A percentile compares a stretch with the other conserved stretches of the same genome.
Conservation (phyloP, 2,797 vertebrate genomes). For the Lepilemur ruficaudatus region DNA sequence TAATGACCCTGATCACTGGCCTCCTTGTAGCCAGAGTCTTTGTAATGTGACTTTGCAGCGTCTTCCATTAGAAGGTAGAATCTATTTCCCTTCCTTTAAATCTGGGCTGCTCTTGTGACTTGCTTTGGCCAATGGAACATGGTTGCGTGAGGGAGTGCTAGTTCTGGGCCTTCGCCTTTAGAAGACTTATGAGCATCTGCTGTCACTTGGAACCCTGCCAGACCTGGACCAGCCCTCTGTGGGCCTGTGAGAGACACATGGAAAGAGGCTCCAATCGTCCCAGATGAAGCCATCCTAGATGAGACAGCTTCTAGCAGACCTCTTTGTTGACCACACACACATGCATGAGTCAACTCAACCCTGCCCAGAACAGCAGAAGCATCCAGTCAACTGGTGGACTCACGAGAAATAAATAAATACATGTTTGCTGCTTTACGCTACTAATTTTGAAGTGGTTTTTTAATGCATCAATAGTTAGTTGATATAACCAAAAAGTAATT, state of each 20-base stretch:
- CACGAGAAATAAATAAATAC: conserved; percentile 5
- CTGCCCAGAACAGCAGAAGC: not conserved
- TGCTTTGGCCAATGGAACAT: not conserved
- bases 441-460: conserved; percentile 28
- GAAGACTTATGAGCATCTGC: not conserved
- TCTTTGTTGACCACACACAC: not conserved
- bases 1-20: not conserved
- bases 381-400: not conserved
- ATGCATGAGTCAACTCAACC: not conserved
- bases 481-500: not conserved
- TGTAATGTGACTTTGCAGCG: not conserved
- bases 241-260: not conserved
- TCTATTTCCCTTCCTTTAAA: not conserved
- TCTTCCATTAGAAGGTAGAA: not conserved
- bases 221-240: not conserved
- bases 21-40: not conserved
- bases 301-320: not conserved
- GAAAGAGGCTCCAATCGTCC: not conserved
- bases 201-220: not conserved
- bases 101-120: not conserved
- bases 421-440: not conserved
- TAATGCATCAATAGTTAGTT: not conserved
- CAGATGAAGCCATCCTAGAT: not conserved
- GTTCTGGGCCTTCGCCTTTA: not conserved
- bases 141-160: not conserved